Percentiles rank a stretch among this genome's conserved stretches.
phyloP scores from a whole-genome alignment of 2,888 invertebrate species.

The Pseudococcus viburni region DNA sequence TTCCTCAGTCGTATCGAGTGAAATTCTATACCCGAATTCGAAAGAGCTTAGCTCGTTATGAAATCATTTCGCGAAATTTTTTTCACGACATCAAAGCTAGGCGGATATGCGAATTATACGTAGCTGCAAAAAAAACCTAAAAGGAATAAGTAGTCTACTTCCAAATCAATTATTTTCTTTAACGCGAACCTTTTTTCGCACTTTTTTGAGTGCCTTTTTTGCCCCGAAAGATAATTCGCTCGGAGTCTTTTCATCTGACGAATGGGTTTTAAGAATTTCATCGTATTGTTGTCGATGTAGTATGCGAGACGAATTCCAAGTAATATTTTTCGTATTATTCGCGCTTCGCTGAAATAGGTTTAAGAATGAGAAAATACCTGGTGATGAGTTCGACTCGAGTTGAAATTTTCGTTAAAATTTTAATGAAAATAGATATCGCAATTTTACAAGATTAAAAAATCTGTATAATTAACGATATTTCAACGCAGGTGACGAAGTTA shows the following conservation, averaged over 20 bases:
- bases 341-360: too few relatives aligned
- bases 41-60: slow-evolving; percentile 13
- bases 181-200: background rate
- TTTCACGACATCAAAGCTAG: slow-evolving; percentile 5
- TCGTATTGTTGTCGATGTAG: too few relatives aligned
- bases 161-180: background rate
- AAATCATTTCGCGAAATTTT: slow-evolving; percentile 25
- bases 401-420: too few relatives aligned
- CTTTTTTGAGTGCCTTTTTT: background rate
- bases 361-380: too few relatives aligned
- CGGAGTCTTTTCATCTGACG: background rate
- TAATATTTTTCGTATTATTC: too few relatives aligned
- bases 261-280: too few relatives aligned
- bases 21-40: slow-evolving; percentile 7
- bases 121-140: background rate
- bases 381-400: too few relatives aligned
- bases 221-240: background rate
- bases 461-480: too few relatives aligned
- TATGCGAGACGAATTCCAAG: too few relatives aligned
- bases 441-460: too few relatives aligned
- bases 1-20: background rate
- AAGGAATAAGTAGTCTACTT: background rate
- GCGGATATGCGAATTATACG: background rate
- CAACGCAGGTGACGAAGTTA: too few relatives aligned
- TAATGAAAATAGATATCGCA: too few relatives aligned